These are phyloP conservation scores for Cotesia typhae DNA, from an alignment of 1,140 invertebrate genomes.

Conservation along the genomic window DNA sequence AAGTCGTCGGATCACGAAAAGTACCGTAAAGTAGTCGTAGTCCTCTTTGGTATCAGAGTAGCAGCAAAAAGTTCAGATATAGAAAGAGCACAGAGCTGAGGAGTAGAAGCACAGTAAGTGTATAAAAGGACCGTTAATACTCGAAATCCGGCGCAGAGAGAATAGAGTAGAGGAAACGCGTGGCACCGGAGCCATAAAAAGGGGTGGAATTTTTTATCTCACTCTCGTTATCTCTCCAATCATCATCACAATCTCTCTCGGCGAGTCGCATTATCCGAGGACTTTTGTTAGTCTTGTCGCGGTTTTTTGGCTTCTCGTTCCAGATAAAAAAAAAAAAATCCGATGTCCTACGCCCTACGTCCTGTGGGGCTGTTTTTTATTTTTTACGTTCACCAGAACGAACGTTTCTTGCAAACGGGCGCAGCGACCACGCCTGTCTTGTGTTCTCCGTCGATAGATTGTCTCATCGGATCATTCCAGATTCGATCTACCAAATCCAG, in stretches of 20 bases:
- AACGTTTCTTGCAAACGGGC: constrained; percentile 49
- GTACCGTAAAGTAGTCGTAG: background rate
- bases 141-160: constrained; percentile 35
- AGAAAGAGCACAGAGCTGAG: too few relatives aligned
- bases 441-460: constrained; percentile 57
- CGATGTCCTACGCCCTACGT: background rate
- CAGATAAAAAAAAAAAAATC: background rate
- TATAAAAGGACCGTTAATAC: constrained; percentile 40
- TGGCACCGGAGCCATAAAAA: constrained; percentile 32
- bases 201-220: constrained; percentile 39
- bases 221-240: constrained; percentile 26
- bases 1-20: constrained; percentile 44
- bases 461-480: constrained; percentile 47
- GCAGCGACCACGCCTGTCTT: constrained; percentile 57
- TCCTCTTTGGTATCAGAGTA: too few relatives aligned
- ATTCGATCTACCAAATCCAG: background rate
- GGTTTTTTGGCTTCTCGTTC: constrained; percentile 27
- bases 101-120: constrained; percentile 28
- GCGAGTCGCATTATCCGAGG: constrained; percentile 40
- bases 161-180: constrained; percentile 23
- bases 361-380: constrained; percentile 14
- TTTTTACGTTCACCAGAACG: constrained; percentile 44
- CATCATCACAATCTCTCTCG: constrained; percentile 44
- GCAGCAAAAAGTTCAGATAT: too few relatives aligned
- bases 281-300: constrained; percentile 31